Base-by-base conservation (phyloP, 2,888 invertebrate genomes). In the Trimorus sp. region DNA sequence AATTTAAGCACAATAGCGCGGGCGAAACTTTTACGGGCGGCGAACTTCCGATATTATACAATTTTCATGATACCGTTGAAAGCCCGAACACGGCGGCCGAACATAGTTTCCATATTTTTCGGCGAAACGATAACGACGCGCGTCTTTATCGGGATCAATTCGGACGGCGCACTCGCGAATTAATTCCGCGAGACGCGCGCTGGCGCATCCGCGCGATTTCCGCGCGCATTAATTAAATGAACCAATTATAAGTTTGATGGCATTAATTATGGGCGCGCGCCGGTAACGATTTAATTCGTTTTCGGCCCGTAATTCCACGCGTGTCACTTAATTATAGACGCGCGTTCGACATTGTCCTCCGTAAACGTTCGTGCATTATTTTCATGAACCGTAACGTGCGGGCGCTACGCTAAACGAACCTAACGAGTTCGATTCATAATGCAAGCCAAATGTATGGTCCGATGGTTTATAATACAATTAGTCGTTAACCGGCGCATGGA, bases 21-120 rank as follows among this genome's bases (percentile, higher is more conserved):
- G 40, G 63, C 60, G 45, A 75, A 82, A 82, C 75, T 82, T 79
- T 74, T 63, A 79, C 75, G 71, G 51, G 66, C 79, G 73, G 74
- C 49, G 59, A 84, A 84, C 80, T 84, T 82, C 73, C 79, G 60
- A 73, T 76, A 78, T 68, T 75, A 84, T 84, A 77, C 78, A 84
- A 82, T 84, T 84, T 84, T 84, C 82, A 82, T 82, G 84, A 84
- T 76, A 82, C 69, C 77, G 73, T 77, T 71, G 73, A 71, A 79
- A 75, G 75, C 75, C 45, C 53, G 71, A 73, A 71, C 71, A 63
- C n/a, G n/a, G 69, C 58, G 53, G 77, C 62, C 51, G 77, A 77
- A 70, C 74, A 75, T 75, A 75, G 75, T 75, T 82, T 70, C 74
- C 79, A 74, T 82, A 75, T 82, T 75, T 82, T 69, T 70, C 66